These are phyloP conservation scores for Cheilosia vernalis DNA, from an alignment of 2,888 invertebrate species.

Conservation along the genomic window DNA sequence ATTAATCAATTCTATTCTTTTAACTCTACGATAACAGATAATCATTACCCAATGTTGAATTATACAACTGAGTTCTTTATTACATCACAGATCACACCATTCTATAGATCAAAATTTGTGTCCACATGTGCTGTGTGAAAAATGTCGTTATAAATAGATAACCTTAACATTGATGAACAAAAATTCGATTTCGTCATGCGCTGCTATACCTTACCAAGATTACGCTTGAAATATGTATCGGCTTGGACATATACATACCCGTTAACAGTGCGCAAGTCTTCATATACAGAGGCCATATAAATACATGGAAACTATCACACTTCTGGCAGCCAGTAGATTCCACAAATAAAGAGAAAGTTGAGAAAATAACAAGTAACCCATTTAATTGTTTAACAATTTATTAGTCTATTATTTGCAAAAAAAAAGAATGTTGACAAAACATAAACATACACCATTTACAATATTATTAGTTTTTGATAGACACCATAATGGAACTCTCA, in stretches of 20 bases:
- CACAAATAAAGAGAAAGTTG: not conserved
- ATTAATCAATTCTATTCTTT: no score
- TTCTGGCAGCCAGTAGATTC: not conserved
- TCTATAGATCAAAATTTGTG: not conserved
- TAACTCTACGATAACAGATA: no score
- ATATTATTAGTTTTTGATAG: constrained; percentile 7
- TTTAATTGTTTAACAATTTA: constrained; percentile 40
- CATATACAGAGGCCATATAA: not conserved
- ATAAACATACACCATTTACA: constrained; percentile 45
- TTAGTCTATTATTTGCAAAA: constrained; percentile 51
- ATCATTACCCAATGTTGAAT: not conserved
- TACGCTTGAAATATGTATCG: not conserved
- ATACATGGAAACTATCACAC: not conserved
- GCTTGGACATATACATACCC: not conserved
- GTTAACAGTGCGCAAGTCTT: not conserved
- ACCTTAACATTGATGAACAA: not conserved
- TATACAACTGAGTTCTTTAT: not conserved
- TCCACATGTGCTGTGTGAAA: not conserved
- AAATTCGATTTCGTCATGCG: no score
- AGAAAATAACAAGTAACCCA: constrained; percentile 21
- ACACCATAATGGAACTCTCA: constrained; percentile 23
- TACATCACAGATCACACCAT: not conserved
- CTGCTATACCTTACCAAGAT: not conserved
- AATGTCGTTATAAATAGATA: constrained; percentile 1
- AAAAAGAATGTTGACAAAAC: constrained; percentile 21